These are phyloP conservation scores for Ciconia boyciana DNA, from an alignment of 2,113 vertebrate genomes.

Conservation along the genomic window DNA sequence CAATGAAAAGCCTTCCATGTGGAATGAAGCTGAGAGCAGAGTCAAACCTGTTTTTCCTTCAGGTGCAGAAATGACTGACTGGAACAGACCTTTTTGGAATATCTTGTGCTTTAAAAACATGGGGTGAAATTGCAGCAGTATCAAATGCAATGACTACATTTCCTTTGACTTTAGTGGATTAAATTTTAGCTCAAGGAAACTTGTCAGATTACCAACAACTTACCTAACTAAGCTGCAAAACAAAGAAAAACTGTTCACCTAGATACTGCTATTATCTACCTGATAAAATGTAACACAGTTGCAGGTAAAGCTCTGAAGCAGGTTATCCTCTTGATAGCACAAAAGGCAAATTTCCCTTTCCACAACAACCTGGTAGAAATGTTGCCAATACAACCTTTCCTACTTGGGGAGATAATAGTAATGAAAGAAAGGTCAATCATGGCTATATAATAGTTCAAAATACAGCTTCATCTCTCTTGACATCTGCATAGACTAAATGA, in stretches of 20 bases:
- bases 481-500: slow-evolving; percentile 56
- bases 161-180: neutral
- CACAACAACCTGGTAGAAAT: neutral
- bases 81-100: neutral
- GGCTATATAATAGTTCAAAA: slow-evolving; percentile 14
- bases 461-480: slow-evolving; percentile 40
- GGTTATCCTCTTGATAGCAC: neutral
- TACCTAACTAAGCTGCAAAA: neutral
- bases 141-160: neutral
- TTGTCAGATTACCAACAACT: neutral
- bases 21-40: neutral
- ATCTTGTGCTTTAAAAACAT: neutral
- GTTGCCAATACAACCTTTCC: neutral
- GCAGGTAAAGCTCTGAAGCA: neutral
- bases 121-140: neutral
- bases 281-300: neutral
- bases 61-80: neutral
- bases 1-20: neutral
- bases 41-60: neutral
- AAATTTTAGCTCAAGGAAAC: neutral
- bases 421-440: slow-evolving; percentile 2
- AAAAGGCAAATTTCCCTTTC: neutral
- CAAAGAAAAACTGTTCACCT: neutral
- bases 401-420: slow-evolving; percentile 15
- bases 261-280: neutral